Base-by-base conservation (phyloP, 2,113 vertebrate genomes). In the Hypomesus transpacificus region DNA sequence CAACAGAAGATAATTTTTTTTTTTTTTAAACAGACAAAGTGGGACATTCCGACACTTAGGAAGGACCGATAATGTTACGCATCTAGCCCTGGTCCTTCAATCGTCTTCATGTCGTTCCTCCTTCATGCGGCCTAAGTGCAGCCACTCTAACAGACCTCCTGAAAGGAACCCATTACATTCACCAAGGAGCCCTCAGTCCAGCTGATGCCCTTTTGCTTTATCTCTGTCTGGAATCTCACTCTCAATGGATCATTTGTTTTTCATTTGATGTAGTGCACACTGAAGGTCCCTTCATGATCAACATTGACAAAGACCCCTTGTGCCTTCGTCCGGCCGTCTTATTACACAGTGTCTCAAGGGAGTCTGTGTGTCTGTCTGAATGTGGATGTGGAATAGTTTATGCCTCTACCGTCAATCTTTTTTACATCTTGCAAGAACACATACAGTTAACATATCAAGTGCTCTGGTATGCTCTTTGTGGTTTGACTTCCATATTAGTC, bases 91-190 rank as follows among this genome's bases (percentile, higher is more conserved):
- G 2, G 68, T 71, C 69, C 58, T 7, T 56, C 71, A 22, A 0
- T 76, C 75, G 9, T 81, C 74, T 69, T 82, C 77, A 69, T 65
- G 72, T 56, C 74, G 50, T 70, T 21, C 68, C 70, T 67, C 21
- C 63, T 26, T 76, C 53, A 71, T 81, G 16, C 17, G 16, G 24
- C 39, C 77, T 70, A 69, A 71, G 77, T 78, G 68, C 70, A 60
- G 70, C 65, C 78, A 75, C 77, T 78, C 58, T 74, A 71, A 46
- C 39, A 46, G 9, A 79, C 73, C 57, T 75, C 61, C 80, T 85
- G 76, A 86, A 89, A 88, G 84, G 80, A 76, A 80, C 82, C 81
- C 78, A 89, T 89, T 90, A 85, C 84, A 85, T 77, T 88, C 81
- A 86, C 82, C 86, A 87, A 88, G 82, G 75, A 82, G 78, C 73